A percentile compares a stretch with the other conserved stretches of the same genome.
phyloP scores from a whole-genome alignment of 2,888 invertebrate species.

The Calameuta idolon region DNA sequence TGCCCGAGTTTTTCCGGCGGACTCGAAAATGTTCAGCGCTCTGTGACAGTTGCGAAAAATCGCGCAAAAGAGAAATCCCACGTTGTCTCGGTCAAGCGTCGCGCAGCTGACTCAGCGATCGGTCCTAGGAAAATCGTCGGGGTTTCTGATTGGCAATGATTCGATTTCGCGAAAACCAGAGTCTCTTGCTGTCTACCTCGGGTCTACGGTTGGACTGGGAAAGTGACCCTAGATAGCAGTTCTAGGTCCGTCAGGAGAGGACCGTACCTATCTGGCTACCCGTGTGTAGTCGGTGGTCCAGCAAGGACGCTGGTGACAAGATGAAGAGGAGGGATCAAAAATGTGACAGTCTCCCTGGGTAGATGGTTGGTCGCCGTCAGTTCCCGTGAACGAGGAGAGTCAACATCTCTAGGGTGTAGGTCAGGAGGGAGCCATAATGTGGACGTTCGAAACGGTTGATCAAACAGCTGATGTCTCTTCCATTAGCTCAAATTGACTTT shows the following conservation, averaged over 20 bases:
- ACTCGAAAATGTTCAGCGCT: constrained; percentile 34
- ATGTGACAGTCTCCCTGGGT: background rate
- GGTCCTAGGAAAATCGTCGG: background rate
- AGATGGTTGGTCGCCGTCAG: background rate
- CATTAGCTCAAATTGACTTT: constrained; percentile 64
- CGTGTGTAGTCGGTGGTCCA: background rate
- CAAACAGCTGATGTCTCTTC: constrained; percentile 65
- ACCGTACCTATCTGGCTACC: too few relatives aligned
- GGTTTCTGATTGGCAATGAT: background rate
- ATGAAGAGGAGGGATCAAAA: background rate
- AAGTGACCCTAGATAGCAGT: background rate
- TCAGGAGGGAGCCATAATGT: constrained; percentile 53
- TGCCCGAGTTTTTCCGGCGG: constrained; percentile 36
- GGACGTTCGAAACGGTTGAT: constrained; percentile 48
- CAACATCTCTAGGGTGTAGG: constrained; percentile 63
- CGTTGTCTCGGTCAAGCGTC: constrained; percentile 6
- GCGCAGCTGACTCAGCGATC: background rate
- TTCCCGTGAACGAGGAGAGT: constrained; percentile 55
- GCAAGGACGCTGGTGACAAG: background rate
- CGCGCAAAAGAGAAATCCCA: constrained; percentile 9
- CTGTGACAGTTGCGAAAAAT: constrained; percentile 31
- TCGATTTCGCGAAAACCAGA: too few relatives aligned
- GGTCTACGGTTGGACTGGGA: background rate
- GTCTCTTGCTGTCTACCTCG: background rate
- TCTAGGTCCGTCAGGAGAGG: background rate